phyloP scores from a whole-genome alignment of 2,797 vertebrate genomes.

The Premnoplex brunnescens region DNA sequence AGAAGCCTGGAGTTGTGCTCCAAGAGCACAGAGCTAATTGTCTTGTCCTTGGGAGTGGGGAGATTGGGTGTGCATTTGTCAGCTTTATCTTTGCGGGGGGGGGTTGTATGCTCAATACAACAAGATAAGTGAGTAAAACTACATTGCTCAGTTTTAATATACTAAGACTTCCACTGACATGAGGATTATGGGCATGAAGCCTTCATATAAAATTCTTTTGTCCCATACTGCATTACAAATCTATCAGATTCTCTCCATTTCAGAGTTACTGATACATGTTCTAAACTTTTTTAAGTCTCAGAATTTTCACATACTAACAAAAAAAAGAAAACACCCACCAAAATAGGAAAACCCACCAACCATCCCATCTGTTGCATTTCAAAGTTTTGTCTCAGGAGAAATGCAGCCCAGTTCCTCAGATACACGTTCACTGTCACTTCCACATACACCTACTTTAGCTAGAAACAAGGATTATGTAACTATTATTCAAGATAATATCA shows the following conservation, averaged over 20 bases:
- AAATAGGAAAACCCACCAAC: rapidly evolving
- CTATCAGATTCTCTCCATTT: not conserved
- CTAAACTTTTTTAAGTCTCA: not conserved
- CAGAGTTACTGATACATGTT: not conserved
- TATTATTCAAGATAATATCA: not conserved
- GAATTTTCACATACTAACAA: not conserved
- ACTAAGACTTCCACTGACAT: not conserved
- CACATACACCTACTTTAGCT: not conserved
- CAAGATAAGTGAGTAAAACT: not conserved
- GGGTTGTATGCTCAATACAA: not conserved
- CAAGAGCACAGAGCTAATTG: not conserved
- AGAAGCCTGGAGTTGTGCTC: not conserved
- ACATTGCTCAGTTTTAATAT: not conserved
- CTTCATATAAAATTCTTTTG: not conserved
- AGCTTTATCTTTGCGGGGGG: not conserved
- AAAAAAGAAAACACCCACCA: not conserved
- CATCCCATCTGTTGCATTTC: not conserved
- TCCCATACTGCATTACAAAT: not conserved
- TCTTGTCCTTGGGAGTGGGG: not conserved
- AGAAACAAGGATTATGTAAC: not conserved
- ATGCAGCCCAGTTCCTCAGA: not conserved
- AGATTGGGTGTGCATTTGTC: not conserved
- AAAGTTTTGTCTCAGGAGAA: not conserved
- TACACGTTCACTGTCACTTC: not conserved
- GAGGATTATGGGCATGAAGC: not conserved